Evolutionary conservation across 2,888 invertebrate genomes (phyloP), one percentile per base, ranked within the genome.

Genomic region (Actias luna): DNA sequence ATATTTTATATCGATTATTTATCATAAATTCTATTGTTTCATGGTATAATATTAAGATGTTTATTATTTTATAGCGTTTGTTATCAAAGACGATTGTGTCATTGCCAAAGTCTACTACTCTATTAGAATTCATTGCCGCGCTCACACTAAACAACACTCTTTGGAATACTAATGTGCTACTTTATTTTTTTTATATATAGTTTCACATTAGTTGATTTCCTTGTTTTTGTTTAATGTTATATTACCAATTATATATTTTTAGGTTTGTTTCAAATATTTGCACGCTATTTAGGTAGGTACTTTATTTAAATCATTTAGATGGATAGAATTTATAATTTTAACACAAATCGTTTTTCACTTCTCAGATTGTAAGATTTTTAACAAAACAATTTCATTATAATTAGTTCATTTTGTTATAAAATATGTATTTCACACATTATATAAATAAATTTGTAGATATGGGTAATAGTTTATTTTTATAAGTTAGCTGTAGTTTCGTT

Each of bases 91-190:
- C 75, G 82, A 82, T 85, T 82, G 84, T 86, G 85, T 84, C 84
- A 88, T 82, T 89, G 85, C 84, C 88, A 89, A 90, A 89, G 89
- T 69, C 86, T 87, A 85, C 85, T 76, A 77, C 81, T 87, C 83
- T 80, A 86, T 87, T 86, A 83, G 81, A 87, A 89, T 89, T 89
- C 86, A 86, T 84, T 82, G 80, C 84, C 82, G 84, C 84, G 84
- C 83, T 84, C 87, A 76, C 75, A 79, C 76, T 80, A 81, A n/a
- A 81, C 76, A 85, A 82, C 81, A 82, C 81, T 84, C 77, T 83
- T 83, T 80, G 72, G 88, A 83, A 87, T 88, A 87, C 83, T 83
- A 84, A 87, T 84, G 79, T 70, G 75, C 72, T 78, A 79, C 74
- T 76, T 80, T 78, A 81, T 69, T 78, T 82, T 81, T 81, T 79